Evolutionary conservation across 1,140 invertebrate genomes (phyloP), one percentile per base, ranked within the genome.

Genomic region (Conopomorpha cramerella): DNA sequence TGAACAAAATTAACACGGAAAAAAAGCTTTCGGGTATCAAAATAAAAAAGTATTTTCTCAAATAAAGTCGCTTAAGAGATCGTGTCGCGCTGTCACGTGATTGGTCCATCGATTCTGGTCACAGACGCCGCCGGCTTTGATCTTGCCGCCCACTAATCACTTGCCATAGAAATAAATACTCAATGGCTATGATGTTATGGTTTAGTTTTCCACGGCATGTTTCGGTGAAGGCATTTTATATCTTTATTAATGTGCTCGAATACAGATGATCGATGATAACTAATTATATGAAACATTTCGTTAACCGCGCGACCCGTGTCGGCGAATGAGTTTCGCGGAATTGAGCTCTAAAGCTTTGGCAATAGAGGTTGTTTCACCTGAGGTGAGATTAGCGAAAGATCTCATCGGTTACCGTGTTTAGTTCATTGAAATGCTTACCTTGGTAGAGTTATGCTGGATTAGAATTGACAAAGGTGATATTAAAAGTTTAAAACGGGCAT

Each of bases 261-360:
- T 53, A 62, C 42, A 42, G 66, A 71, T 74, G 70, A 74, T 74
- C 56, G 67, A 72, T 71, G 70, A 74, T 74, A 74, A 70, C 66
- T 74, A 74, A 74, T 74, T 74, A 74, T 74, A 71, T 55, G 66
- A 74, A 71, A 74, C 65, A 74, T 67, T 70, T 70, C 55, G 58
- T 61, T 68, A 58, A 66, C 61, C 57, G 53, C 51, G 58, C 63
- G 63, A 68, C 51, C 54, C 50, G n/a, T n/a, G n/a, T n/a, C n/a
- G n/a, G n/a, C n/a, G n/a, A n/a, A n/a, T n/a, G n/a, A n/a, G n/a
- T n/a, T n/a, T n/a, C n/a, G n/a, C n/a, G n/a, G n/a, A n/a, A n/a
- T n/a, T n/a, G n/a, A n/a, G n/a, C n/a, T n/a, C n/a, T n/a, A n/a
- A n/a, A n/a, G n/a, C n/a, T n/a, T n/a, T n/a, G n/a, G n/a, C n/a